Base-by-base conservation (phyloP, 2,113 vertebrate species). In the Trinectes maculatus region DNA sequence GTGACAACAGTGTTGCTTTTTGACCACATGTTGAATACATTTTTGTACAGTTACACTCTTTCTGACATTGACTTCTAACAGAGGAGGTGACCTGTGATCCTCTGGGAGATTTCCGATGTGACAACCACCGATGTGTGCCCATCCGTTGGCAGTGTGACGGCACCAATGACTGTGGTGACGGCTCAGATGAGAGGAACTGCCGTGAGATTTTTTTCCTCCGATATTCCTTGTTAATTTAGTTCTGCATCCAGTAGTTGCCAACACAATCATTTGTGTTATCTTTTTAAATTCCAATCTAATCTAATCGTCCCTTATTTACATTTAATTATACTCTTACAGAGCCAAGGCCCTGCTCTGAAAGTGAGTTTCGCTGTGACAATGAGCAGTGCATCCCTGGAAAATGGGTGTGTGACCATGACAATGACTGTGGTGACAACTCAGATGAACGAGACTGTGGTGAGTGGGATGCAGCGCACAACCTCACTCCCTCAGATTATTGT, bases 401-500 rank as follows among this genome's bases (percentile, higher is more conserved):
- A 58, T 91, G 90, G 90, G 84, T 85, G 44, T 92, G 91, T 69
- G 74, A 92, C 85, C 86, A 92, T 53, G 68, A 87, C 29, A 89
- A 92, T 19, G 81, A 92, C 74, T 92, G 91, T 0, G 87, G 90
- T 25, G 91, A 91, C 72, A 88, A 89, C 68, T 92, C 91, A 2
- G 90, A 92, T 2, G 91, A 92, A 37, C 80, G 87, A 43, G 91
- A 91, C 76, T 91, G 91, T 15, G 91, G 91, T 92, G 63, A 86
- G 87, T 28, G 4, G 5, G 1, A 18, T 0, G 21, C 29, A 7
- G n/a, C 55, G 18, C 55, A n/a, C 34, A 61, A 28, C 26, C 18
- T 34, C 22, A 1, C 5, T 6, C 33, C 7, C 6, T 37, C 21
- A 4, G 49, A 15, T 19, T 9, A 3, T 22, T 39, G 22, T 39